Evolutionary conservation across 2,113 vertebrate genomes (phyloP).

Genomic region (Poecile atricapillus): DNA sequence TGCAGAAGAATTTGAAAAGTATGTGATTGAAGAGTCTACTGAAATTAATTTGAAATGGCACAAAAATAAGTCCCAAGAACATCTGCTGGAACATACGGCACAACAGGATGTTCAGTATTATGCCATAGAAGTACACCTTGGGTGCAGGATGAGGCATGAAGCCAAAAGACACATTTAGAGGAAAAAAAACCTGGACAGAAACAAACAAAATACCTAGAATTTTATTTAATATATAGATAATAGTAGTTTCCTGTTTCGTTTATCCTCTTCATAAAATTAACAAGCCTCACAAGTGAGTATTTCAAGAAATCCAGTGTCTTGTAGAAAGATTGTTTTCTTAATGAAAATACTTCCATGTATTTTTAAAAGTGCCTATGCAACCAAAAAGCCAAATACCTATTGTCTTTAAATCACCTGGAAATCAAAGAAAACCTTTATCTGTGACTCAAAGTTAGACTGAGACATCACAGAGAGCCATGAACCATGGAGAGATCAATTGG

Average conservation of each 20-base stretch:
- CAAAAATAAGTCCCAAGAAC: constrained; percentile 23
- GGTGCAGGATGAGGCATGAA: neutral
- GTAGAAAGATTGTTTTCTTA: neutral
- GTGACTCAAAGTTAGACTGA: neutral
- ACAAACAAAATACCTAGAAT: neutral
- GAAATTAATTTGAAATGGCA: neutral
- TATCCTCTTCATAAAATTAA: neutral
- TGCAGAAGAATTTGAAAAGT: neutral
- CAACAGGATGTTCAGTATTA: neutral
- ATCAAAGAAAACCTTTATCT: neutral
- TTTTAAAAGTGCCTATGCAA: neutral
- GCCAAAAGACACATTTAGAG: constrained; percentile 2
- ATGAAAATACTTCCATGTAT: neutral
- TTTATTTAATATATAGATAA: neutral
- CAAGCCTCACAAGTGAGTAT: neutral
- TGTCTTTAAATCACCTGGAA: neutral
- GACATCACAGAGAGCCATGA: neutral
- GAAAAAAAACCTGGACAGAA: neutral
- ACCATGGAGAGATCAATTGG: neutral
- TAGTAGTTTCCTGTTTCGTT: neutral
- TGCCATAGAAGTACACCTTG: constrained; percentile 11
- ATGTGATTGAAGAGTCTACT: neutral
- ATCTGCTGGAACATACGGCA: constrained; percentile 8
- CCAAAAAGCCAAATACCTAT: neutral
- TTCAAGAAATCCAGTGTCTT: neutral